Conservation (phyloP, 2,797 vertebrate species). For the Trachurus trachurus region DNA sequence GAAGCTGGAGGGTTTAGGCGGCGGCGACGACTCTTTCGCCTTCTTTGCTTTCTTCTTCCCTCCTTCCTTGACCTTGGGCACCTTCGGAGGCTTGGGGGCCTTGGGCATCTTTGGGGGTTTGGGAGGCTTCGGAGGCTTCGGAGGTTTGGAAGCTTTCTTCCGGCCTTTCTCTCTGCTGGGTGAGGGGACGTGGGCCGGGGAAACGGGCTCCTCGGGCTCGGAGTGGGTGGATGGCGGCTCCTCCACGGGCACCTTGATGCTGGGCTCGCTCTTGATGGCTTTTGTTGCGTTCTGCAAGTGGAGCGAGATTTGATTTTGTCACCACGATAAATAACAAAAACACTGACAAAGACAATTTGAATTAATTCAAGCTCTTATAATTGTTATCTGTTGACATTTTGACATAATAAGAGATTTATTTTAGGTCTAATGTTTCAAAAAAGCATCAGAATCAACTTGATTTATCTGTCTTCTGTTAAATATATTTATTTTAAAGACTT, state of each 20-base stretch:
- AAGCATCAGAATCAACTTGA: background rate
- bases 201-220: constrained; percentile 89
- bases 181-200: constrained; percentile 89
- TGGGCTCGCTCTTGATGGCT: constrained; percentile 91
- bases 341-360: background rate
- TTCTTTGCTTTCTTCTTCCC: constrained; percentile 97
- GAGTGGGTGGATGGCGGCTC: constrained; percentile 87
- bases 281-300: constrained; percentile 84
- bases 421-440: background rate
- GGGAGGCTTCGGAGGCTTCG: constrained; percentile 73
- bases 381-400: background rate
- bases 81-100: constrained; percentile 85
- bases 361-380: too few relatives aligned
- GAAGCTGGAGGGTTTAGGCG: constrained; percentile 92
- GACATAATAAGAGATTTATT: background rate
- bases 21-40: constrained; percentile 85
- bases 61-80: constrained; percentile 92
- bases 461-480: too few relatives aligned
- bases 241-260: constrained; percentile 85
- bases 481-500: too few relatives aligned
- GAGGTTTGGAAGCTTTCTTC: constrained; percentile 86
- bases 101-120: constrained; percentile 86
- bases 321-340: background rate
- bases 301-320: background rate
- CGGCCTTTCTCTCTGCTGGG: constrained; percentile 88